These are phyloP conservation scores for Actenoides lindsayi DNA, from an alignment of 2,113 vertebrate species.

Conservation along the genomic window DNA sequence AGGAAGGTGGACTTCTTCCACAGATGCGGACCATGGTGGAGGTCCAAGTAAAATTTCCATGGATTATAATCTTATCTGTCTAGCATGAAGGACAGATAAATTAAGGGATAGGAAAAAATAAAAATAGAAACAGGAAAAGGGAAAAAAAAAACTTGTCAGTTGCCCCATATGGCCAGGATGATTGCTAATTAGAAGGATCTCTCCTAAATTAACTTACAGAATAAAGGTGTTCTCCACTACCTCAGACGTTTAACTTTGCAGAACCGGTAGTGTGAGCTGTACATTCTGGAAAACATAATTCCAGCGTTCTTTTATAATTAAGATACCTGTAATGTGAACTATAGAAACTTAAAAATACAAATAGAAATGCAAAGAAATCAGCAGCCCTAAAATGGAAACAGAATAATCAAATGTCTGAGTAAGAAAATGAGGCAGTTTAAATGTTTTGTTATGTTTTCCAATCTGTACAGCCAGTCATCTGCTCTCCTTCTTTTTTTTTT, in stretches of 20 bases:
- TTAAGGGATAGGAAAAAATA: background rate
- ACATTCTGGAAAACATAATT: background rate
- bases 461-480: background rate
- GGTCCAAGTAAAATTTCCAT: background rate
- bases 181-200: background rate
- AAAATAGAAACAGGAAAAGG: background rate
- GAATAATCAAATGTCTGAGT: background rate
- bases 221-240: background rate
- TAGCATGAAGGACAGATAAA: background rate
- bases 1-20: background rate
- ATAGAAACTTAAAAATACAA: background rate
- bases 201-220: background rate
- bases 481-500: background rate
- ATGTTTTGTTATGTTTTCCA: background rate
- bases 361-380: background rate
- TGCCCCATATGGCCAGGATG: background rate
- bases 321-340: background rate
- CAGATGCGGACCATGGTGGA: background rate
- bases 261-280: background rate
- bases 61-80: background rate
- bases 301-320: background rate
- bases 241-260: background rate
- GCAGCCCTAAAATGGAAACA: background rate
- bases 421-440: background rate
- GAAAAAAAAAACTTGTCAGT: background rate